Conservation (phyloP, 1,140 invertebrate genomes). For the Euura saliciscinereae region DNA sequence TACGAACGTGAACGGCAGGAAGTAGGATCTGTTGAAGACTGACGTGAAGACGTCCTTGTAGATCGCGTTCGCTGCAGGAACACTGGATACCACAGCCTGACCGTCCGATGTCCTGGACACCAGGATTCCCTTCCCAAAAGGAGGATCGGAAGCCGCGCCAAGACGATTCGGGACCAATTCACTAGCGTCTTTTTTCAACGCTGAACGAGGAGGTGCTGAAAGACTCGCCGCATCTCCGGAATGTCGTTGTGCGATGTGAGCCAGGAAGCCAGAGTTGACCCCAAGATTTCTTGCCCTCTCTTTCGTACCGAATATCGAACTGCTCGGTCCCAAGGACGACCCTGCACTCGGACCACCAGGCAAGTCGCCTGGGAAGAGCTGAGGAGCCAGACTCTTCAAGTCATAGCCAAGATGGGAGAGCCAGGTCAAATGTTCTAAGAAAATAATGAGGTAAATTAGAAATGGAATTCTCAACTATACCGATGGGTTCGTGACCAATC, state of each 20-base stretch:
- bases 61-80: conserved; percentile 85
- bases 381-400: conserved; percentile 85
- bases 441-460: conserved; percentile 24
- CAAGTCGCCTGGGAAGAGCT: conserved; percentile 73
- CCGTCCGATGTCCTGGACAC: conserved; percentile 80
- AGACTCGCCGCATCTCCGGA: conserved; percentile 75
- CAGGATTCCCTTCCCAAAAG: conserved; percentile 90
- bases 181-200: conserved; percentile 75
- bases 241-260: conserved; percentile 75
- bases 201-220: conserved; percentile 75
- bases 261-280: conserved; percentile 80
- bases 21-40: conserved; percentile 89
- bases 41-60: conserved; percentile 92
- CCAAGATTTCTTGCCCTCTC: conserved; percentile 59
- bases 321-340: conserved; percentile 63
- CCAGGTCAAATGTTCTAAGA: conserved; percentile 85
- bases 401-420: conserved; percentile 83
- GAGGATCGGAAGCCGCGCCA: conserved; percentile 80
- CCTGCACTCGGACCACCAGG: conserved; percentile 65
- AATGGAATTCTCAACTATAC: not conserved
- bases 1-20: conserved; percentile 87
- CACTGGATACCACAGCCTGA: conserved; percentile 83
- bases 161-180: conserved; percentile 73
- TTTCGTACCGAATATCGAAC: conserved; percentile 65
- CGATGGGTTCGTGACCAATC: conserved; percentile 8